Evolutionary conservation across 2,888 invertebrate genomes (phyloP).

Genomic region (Timandra comae): DNA sequence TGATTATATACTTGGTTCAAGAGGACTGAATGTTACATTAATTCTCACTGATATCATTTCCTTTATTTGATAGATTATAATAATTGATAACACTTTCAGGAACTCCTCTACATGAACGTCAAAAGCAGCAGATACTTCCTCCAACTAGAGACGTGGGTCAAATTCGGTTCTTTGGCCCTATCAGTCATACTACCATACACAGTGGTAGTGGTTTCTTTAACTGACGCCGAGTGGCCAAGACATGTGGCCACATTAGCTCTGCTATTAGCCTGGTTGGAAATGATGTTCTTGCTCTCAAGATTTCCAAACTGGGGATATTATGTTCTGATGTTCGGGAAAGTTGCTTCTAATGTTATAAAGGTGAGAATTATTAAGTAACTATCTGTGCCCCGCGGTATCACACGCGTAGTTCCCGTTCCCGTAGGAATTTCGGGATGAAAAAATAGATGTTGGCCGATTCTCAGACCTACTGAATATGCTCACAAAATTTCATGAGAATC

Average conservation of each 20-base stretch:
- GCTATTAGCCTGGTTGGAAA: conserved; percentile 73
- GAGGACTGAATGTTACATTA: too few relatives aligned
- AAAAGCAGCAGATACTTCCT: conserved; percentile 65
- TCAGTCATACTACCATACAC: conserved; percentile 58
- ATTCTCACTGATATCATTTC: too few relatives aligned
- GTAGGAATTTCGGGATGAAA: background rate
- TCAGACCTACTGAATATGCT: too few relatives aligned
- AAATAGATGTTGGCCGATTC: too few relatives aligned
- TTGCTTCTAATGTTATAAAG: conserved; percentile 74
- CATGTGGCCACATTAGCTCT: conserved; percentile 72
- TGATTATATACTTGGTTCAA: too few relatives aligned
- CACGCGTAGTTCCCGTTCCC: too few relatives aligned
- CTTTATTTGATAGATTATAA: too few relatives aligned
- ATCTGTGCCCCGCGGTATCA: background rate
- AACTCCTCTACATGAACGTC: conserved; percentile 70
- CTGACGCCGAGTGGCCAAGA: conserved; percentile 54
- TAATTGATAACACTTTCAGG: conserved; percentile 53
- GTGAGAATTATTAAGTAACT: conserved; percentile 32
- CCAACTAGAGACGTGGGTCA: conserved; percentile 76
- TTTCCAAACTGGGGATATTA: conserved; percentile 77
- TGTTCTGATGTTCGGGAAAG: conserved; percentile 79
- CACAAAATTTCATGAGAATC: too few relatives aligned
- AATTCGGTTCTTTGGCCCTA: conserved; percentile 64
- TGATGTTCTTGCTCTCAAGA: conserved; percentile 75
- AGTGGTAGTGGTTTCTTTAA: conserved; percentile 30